phyloP scores from a whole-genome alignment of 2,888 invertebrate species.

The Cryptophagus acutangulus region DNA sequence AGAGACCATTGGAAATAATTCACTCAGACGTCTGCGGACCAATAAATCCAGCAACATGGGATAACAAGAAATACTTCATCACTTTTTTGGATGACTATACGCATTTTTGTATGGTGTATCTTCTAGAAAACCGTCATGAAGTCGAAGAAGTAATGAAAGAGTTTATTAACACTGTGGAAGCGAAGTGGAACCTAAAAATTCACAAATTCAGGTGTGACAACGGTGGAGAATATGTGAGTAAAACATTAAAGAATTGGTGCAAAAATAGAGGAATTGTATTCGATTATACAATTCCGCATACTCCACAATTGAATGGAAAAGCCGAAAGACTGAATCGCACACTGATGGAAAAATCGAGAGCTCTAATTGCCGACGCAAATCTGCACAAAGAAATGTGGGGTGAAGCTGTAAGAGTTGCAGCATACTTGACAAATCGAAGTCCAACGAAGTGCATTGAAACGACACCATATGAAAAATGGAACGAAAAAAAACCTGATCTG shows the following conservation, averaged over 20 bases:
- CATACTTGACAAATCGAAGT: slow-evolving; percentile 21
- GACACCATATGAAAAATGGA: slow-evolving; percentile 35
- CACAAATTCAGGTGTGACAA: slow-evolving; percentile 25
- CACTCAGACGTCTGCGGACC: slow-evolving; percentile 39
- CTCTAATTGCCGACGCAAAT: slow-evolving; percentile 20
- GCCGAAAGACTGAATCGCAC: slow-evolving; percentile 25
- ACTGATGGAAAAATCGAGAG: slow-evolving; percentile 22
- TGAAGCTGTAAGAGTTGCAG: slow-evolving; percentile 14
- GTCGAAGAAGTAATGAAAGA: slow-evolving; percentile 15
- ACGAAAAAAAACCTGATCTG: slow-evolving; percentile 28
- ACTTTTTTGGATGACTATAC: slow-evolving; percentile 39
- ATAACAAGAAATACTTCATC: slow-evolving; percentile 37
- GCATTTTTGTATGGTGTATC: slow-evolving; percentile 35
- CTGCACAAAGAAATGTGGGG: slow-evolving; percentile 20
- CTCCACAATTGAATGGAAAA: slow-evolving; percentile 28
- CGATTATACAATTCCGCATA: slow-evolving; percentile 20
- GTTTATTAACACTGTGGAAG: slow-evolving; percentile 19
- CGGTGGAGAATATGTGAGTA: slow-evolving; percentile 21
- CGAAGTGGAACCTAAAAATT: slow-evolving; percentile 16
- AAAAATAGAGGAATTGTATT: slow-evolving; percentile 20
- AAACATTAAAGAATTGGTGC: slow-evolving; percentile 18
- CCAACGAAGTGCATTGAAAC: slow-evolving; percentile 14
- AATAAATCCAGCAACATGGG: slow-evolving; percentile 34
- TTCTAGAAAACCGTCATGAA: slow-evolving; percentile 25
- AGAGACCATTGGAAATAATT: slow-evolving; percentile 36